A percentile compares a stretch with the other conserved stretches of the same genome.
Conservation (phyloP, 2,113 vertebrate species). For the mouse (Mus musculus) region GRCm39 chr9:57613001-57613500, state of each 20-base stretch:
- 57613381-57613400: neutral
- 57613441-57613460: neutral
- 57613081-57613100: no score
- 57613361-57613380: neutral
- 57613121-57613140: no score
- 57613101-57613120: no score
- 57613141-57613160: no score
- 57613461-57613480: neutral
- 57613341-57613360: neutral
- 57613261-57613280: neutral
- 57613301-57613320: neutral
- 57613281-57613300: neutral
- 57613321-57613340: constrained; percentile 3
- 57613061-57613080: no score
- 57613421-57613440: neutral
- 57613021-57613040: no score
- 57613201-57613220: neutral
- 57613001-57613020: no score
- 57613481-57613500: neutral
- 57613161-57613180: no score
- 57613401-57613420: neutral
- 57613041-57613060: no score
- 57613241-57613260: neutral
- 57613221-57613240: neutral
- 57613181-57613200: no score